Evolutionary conservation across 2,888 invertebrate species (phyloP).

Genomic region (Tipula confusa): DNA sequence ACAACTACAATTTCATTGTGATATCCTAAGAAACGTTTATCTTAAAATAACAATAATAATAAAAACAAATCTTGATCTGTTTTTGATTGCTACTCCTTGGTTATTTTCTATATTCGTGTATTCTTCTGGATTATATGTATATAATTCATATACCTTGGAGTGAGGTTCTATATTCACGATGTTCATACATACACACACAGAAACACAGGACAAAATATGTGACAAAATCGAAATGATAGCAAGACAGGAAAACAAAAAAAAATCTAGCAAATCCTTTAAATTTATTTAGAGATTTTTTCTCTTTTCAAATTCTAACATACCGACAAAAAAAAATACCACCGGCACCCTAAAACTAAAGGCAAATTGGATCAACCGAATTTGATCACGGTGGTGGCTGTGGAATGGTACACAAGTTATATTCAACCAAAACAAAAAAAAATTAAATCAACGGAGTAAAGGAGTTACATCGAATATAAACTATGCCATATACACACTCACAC

Average conservation of each 20-base stretch:
- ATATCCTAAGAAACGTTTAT: slow-evolving; percentile 12
- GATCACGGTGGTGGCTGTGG: no score
- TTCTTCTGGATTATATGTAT: neutral
- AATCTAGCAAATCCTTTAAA: neutral
- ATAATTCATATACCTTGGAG: neutral
- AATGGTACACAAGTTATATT: no score
- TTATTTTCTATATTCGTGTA: neutral
- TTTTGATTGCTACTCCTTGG: neutral
- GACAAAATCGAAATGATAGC: neutral
- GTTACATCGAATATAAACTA: neutral
- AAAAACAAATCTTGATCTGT: slow-evolving; percentile 20
- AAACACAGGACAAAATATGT: neutral
- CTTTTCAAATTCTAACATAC: neutral
- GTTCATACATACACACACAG: neutral
- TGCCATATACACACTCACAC: neutral
- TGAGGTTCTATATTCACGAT: neutral
- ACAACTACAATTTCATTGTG: neutral
- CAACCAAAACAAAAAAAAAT: no score
- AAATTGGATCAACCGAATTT: neutral
- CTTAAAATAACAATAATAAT: neutral
- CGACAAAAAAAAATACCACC: neutral
- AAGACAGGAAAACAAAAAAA: neutral
- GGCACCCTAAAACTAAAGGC: neutral
- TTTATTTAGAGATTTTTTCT: neutral
- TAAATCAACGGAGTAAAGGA: neutral